Percentiles rank a stretch among this genome's conserved stretches.
These are phyloP conservation scores for Copidosoma floridanum DNA, from an alignment of 1,140 invertebrate genomes.

Conservation along the genomic window DNA sequence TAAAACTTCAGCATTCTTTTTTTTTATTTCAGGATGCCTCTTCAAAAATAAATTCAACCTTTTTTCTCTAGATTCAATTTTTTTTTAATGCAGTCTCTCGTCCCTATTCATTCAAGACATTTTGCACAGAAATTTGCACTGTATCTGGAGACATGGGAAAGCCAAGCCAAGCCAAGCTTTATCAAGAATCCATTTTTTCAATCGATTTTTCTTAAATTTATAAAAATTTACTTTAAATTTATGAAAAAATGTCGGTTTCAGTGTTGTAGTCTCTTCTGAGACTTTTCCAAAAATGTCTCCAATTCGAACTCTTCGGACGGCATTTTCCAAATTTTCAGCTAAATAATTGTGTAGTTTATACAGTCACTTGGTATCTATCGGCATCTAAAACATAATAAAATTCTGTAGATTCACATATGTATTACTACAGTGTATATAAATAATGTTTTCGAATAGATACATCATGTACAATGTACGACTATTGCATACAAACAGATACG, in stretches of 20 bases:
- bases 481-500: not conserved
- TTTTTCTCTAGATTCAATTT: slow-evolving; percentile 32
- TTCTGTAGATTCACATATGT: too few species aligned
- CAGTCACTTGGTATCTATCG: not conserved
- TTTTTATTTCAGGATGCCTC: slow-evolving; percentile 32
- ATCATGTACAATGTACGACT: not conserved
- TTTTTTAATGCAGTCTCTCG: slow-evolving; percentile 25
- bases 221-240: not conserved
- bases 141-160: not conserved
- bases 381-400: not conserved
- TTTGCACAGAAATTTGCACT: not conserved
- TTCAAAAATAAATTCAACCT: slow-evolving; percentile 37
- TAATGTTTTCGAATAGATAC: not conserved
- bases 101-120: not conserved
- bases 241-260: not conserved
- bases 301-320: not conserved
- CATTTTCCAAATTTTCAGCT: not conserved
- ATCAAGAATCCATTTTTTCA: not conserved
- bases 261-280: not conserved
- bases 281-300: slow-evolving; percentile 5
- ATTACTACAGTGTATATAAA: not conserved
- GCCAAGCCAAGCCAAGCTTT: not conserved
- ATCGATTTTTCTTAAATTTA: not conserved
- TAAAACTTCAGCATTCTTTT: slow-evolving; percentile 30
- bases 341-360: not conserved